A percentile compares a stretch with the other conserved stretches of the same genome.
These are phyloP conservation scores for Rhynchonema sp. DNA, from an alignment of 2,888 invertebrate species.

Conservation along the genomic window DNA sequence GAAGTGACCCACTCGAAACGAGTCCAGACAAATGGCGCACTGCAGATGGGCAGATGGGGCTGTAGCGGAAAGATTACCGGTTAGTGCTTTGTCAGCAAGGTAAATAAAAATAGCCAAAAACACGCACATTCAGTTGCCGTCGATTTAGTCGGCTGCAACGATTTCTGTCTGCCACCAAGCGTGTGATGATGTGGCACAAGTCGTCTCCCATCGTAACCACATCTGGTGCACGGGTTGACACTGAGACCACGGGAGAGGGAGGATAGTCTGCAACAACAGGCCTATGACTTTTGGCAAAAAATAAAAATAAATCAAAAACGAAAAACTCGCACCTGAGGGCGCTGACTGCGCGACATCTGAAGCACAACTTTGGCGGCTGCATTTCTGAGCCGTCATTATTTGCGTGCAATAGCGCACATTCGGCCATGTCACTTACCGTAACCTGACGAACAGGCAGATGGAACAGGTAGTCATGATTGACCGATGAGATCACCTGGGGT, in stretches of 20 bases:
- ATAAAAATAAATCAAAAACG: too few species aligned
- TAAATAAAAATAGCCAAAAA: too few species aligned
- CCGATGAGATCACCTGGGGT: conserved; percentile 29
- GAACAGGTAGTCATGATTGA: conserved; percentile 31
- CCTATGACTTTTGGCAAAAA: too few species aligned
- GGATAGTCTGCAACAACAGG: too few species aligned
- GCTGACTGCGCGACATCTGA: neutral
- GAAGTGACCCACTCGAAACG: conserved; percentile 26
- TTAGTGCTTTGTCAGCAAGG: too few species aligned
- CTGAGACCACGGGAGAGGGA: neutral
- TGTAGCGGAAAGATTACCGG: too few species aligned
- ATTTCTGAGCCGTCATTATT: neutral
- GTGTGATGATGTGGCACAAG: neutral
- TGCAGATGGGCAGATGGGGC: too few species aligned
- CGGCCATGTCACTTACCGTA: neutral
- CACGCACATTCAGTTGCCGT: too few species aligned
- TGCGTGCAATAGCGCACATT: neutral
- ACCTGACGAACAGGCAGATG: conserved; percentile 27
- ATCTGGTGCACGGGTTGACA: conserved; percentile 13
- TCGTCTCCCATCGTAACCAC: conserved; percentile 16
- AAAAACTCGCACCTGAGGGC: too few species aligned
- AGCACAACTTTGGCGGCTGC: neutral
- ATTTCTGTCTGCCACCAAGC: too few species aligned
- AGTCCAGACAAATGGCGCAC: conserved; percentile 35
- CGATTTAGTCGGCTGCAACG: too few species aligned